Percentiles rank a stretch among this genome's conserved stretches.
Evolutionary conservation across 2,113 vertebrate species (phyloP).

Genomic region (Petromus typicus): DNA sequence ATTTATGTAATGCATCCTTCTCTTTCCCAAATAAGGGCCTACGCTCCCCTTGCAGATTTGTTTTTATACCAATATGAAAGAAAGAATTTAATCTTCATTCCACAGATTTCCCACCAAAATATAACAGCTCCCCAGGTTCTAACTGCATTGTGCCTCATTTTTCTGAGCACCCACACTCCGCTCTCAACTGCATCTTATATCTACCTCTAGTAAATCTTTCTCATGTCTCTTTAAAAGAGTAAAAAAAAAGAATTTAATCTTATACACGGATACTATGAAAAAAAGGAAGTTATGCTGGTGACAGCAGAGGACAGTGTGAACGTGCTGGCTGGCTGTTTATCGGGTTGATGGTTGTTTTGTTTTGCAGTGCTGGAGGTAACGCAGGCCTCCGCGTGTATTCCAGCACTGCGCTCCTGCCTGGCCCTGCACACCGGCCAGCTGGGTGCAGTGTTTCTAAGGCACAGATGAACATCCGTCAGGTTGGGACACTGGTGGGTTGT

Average conservation of each 20-base stretch:
- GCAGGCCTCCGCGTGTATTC: not conserved
- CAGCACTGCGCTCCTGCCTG: not conserved
- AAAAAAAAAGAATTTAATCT: not conserved
- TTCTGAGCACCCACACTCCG: not conserved
- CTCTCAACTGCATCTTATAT: not conserved
- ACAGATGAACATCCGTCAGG: conserved; percentile 49
- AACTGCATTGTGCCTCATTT: not conserved
- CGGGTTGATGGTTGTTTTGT: not conserved
- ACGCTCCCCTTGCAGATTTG: not conserved
- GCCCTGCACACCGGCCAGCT: not conserved
- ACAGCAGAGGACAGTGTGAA: not conserved
- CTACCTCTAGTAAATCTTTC: not conserved
- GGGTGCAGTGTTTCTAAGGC: not conserved
- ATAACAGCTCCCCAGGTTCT: not conserved
- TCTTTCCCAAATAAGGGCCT: conserved; percentile 55
- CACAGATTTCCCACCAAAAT: not conserved
- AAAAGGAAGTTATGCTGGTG: not conserved
- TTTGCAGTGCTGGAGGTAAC: not conserved
- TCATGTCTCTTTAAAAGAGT: not conserved
- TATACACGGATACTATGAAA: not conserved
- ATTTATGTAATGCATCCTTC: conserved; percentile 61
- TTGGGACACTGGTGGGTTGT: not conserved
- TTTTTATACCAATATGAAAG: not conserved
- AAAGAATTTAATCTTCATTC: conserved; percentile 19
- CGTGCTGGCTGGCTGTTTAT: not conserved